Evolutionary conservation across 2,113 vertebrate species (phyloP).

Genomic region (Semnornis frantzii): DNA sequence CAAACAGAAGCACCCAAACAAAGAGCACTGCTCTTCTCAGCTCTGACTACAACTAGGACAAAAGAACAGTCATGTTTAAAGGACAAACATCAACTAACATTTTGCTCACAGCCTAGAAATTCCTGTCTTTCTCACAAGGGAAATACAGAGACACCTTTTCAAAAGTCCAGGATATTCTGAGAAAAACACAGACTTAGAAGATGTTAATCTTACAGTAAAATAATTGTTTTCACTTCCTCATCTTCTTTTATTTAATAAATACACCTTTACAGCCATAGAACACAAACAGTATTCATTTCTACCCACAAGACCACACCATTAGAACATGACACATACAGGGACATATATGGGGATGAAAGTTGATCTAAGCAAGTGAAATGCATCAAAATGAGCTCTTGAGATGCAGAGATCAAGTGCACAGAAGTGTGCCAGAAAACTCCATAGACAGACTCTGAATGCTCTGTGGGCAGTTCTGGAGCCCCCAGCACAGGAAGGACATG

Average conservation of each 20-base stretch:
- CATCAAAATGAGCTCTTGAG: not conserved
- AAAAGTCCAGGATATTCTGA: not conserved
- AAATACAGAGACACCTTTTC: not conserved
- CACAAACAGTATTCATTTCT: not conserved
- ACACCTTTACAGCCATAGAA: not conserved
- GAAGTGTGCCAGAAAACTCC: not conserved
- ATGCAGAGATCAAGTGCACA: not conserved
- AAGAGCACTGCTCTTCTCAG: not conserved
- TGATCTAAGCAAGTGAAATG: not conserved
- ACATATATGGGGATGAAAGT: not conserved
- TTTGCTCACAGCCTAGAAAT: not conserved
- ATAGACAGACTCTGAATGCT: not conserved
- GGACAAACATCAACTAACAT: not conserved
- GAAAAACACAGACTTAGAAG: not conserved
- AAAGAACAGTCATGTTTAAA: not conserved
- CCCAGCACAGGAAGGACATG: too few relatives aligned
- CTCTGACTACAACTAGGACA: not conserved
- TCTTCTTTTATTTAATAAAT: not conserved
- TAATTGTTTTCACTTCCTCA: not conserved
- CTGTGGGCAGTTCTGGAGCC: too few relatives aligned
- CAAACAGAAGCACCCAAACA: not conserved
- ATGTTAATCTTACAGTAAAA: not conserved
- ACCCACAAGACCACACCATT: fast-evolving
- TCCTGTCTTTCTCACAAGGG: not conserved
- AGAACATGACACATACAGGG: not conserved